A percentile compares a stretch with the other conserved stretches of the same genome.
Conservation (phyloP, 2,797 vertebrate species). For the Spatula versicolor region DNA sequence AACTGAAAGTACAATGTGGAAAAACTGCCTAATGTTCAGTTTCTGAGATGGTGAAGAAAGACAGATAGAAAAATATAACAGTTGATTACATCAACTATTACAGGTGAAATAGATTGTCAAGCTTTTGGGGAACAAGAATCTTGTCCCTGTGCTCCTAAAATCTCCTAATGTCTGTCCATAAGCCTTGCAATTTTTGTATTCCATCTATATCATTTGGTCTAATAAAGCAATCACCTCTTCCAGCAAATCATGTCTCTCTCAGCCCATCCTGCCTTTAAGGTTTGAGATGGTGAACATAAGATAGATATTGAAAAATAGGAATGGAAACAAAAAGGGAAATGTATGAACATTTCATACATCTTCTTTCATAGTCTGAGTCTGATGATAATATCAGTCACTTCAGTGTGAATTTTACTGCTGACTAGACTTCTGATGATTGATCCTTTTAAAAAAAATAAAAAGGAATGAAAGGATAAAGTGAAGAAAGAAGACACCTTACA, state of each 20-base stretch:
- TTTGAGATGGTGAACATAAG: neutral
- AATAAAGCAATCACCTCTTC: neutral
- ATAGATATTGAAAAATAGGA: neutral
- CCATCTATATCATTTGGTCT: neutral
- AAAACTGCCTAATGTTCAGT: neutral
- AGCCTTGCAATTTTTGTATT: neutral
- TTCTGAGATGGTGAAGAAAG: neutral
- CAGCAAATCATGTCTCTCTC: neutral
- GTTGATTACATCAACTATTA: neutral
- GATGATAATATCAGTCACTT: neutral
- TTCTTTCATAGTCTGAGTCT: neutral
- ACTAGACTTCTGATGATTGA: neutral
- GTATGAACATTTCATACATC: neutral
- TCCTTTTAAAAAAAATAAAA: neutral
- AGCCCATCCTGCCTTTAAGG: neutral
- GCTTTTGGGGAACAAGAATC: neutral
- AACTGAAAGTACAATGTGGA: neutral
- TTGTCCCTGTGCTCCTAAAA: neutral
- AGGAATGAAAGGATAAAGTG: neutral
- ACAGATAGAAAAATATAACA: neutral
- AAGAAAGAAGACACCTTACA: neutral
- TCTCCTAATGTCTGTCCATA: fast-evolving
- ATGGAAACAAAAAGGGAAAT: neutral
- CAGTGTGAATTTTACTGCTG: neutral
- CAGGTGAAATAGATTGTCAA: neutral